Base-by-base conservation (phyloP, 2,797 vertebrate genomes). In the Chlorospingus semifuscus region DNA sequence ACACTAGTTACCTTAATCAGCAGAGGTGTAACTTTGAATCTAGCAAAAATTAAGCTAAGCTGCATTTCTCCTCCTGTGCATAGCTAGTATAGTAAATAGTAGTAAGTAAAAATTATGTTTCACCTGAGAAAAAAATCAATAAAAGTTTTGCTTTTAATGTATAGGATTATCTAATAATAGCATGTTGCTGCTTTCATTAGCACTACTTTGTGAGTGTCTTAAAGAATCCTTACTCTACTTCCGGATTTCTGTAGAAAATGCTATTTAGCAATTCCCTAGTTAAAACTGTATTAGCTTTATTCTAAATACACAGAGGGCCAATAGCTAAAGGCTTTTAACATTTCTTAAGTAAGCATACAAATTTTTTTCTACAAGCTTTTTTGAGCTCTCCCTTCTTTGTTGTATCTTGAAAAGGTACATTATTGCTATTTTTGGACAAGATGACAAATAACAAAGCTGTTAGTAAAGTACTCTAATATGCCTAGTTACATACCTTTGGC, bases 401-500 rank as follows among this genome's bases (percentile, higher is more conserved):
- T 46, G 2, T 53, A 16, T 15, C 12, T 55, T 49, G 37, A 56
- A 72, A 59, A 87, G 9, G 15, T 59, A 29, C n/a, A 18, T 13
- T 55, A 30, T n/a, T 47, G n/a, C 41, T 84, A 4, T 8, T 90
- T 76, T 79, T 63, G 44, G 44, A 39, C 12, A 50, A 49, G 5
- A 6, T 23, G 83, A 13, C 22, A 59, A 63, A 15, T 53, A 93
- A 60, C 23, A 59, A 68, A 90, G 22, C 22, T 61, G n/a, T 69
- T 75, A 26, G 5, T 70, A 72, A 77, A 69, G 5, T 22, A 17
- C 15, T 88, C 6, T 70, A 20, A 56, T 16, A 68, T 57, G 24
- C 36, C 17, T 27, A 8, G 27, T 85, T 78, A 95, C 97, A 2
- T 96, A 98, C 97, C 97, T 96, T 94, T 96, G 53, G 69, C 75